Evolutionary conservation across 2,113 vertebrate species (phyloP).

Genomic region (Pantherophis guttatus): DNA sequence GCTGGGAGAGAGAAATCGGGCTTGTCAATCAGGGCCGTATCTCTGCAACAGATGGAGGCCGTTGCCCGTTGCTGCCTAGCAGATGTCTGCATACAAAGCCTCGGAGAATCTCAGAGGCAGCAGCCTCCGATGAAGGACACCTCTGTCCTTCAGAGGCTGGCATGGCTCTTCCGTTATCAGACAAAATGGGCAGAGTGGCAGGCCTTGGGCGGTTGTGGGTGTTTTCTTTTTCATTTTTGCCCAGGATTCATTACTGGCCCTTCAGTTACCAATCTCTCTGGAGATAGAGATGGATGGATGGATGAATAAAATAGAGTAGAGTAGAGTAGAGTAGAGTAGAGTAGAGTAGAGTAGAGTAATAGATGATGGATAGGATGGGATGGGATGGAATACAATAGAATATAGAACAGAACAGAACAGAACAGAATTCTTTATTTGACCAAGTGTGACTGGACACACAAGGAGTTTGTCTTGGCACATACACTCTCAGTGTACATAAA

Average conservation of each 20-base stretch:
- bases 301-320: too few relatives aligned
- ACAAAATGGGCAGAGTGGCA: background rate
- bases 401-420: too few relatives aligned
- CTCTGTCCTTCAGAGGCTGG: background rate
- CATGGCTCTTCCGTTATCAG: background rate
- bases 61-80: conserved; percentile 32
- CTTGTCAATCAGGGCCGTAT: conserved; percentile 40
- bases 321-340: too few relatives aligned
- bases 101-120: background rate
- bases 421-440: too few relatives aligned
- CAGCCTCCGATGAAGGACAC: background rate
- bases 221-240: background rate
- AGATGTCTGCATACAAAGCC: background rate
- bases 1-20: conserved; percentile 28
- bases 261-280: background rate
- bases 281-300: too few relatives aligned
- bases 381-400: too few relatives aligned
- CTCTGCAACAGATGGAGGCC: conserved; percentile 46
- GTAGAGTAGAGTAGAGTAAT: too few relatives aligned
- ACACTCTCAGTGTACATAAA: too few relatives aligned
- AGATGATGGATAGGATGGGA: too few relatives aligned
- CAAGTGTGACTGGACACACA: too few relatives aligned
- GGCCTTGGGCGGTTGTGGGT: too few relatives aligned
- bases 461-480: too few relatives aligned
- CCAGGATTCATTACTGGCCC: background rate